A percentile compares a stretch with the other conserved stretches of the same genome.
Conservation (phyloP, 2,888 invertebrate species). For the Physocephala rufipes region DNA sequence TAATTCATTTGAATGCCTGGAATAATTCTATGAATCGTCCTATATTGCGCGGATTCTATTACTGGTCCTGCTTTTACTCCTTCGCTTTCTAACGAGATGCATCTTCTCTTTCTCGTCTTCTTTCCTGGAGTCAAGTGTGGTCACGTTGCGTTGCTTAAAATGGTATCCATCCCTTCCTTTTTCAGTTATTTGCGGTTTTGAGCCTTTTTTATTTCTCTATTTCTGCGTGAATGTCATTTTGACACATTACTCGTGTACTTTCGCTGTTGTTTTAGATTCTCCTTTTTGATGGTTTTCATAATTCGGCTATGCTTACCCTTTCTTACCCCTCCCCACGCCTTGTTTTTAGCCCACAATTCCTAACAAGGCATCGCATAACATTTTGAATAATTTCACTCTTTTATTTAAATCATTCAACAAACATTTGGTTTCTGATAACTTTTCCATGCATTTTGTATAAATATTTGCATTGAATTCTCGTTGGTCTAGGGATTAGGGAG, state of each 20-base stretch:
- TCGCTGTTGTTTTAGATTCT: not conserved
- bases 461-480: not conserved
- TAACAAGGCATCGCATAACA: constrained; percentile 17
- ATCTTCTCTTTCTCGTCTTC: not conserved
- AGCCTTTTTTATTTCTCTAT: not conserved
- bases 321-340: constrained; percentile 7
- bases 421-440: too few relatives aligned
- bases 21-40: constrained; percentile 6
- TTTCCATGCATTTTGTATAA: not conserved
- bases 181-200: not conserved
- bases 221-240: constrained; percentile 24
- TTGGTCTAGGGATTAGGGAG: not conserved
- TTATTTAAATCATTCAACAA: constrained; percentile 29
- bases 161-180: not conserved
- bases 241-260: constrained; percentile 13
- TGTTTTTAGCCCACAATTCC: not conserved
- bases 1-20: constrained; percentile 24
- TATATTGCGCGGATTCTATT: too few relatives aligned
- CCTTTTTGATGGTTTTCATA: not conserved
- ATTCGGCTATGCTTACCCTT: not conserved
- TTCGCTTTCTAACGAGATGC: not conserved
- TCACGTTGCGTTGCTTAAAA: too few relatives aligned
- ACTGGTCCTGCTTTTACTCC: not conserved
- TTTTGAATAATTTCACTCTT: constrained; percentile 34
- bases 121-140: too few relatives aligned